Evolutionary conservation across 2,888 invertebrate species (phyloP).

Genomic region (Cryptus armator): DNA sequence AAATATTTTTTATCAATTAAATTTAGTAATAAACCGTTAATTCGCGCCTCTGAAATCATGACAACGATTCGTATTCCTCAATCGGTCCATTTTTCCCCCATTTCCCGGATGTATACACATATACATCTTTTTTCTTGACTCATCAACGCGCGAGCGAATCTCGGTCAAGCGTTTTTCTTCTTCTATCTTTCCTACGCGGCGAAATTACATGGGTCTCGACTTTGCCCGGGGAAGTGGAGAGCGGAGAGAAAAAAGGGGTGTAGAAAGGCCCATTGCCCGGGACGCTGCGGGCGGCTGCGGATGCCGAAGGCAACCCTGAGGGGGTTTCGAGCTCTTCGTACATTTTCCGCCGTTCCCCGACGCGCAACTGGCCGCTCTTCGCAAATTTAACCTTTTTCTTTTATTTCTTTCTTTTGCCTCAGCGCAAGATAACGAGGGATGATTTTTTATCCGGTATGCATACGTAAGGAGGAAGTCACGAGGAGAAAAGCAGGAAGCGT

Average conservation of each 20-base stretch:
- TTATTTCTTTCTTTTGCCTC: conserved; percentile 52
- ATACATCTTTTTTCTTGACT: conserved; percentile 38
- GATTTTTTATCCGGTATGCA: conserved; percentile 70
- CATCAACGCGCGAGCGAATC: conserved; percentile 48
- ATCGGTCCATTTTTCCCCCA: not conserved
- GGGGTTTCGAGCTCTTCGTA: conserved; percentile 19
- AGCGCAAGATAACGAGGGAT: conserved; percentile 61
- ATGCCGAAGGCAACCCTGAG: conserved; percentile 53
- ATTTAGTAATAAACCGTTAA: too few species aligned
- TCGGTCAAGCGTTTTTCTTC: conserved; percentile 50
- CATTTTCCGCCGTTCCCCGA: not conserved
- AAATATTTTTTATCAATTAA: too few species aligned
- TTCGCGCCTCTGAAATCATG: too few species aligned
- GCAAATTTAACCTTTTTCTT: conserved; percentile 24
- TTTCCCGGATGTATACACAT: not conserved
- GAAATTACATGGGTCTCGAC: conserved; percentile 53
- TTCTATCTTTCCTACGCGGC: conserved; percentile 37
- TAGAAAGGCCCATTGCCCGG: not conserved
- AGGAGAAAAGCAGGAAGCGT: conserved; percentile 62
- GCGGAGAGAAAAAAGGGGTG: not conserved
- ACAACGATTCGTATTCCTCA: too few species aligned
- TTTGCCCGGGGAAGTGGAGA: conserved; percentile 48
- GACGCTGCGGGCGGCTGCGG: conserved; percentile 47
- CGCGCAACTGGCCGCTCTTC: not conserved
- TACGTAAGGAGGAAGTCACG: conserved; percentile 47